These are phyloP conservation scores for Megalopta genalis DNA, from an alignment of 1,140 invertebrate genomes.

Conservation along the genomic window DNA sequence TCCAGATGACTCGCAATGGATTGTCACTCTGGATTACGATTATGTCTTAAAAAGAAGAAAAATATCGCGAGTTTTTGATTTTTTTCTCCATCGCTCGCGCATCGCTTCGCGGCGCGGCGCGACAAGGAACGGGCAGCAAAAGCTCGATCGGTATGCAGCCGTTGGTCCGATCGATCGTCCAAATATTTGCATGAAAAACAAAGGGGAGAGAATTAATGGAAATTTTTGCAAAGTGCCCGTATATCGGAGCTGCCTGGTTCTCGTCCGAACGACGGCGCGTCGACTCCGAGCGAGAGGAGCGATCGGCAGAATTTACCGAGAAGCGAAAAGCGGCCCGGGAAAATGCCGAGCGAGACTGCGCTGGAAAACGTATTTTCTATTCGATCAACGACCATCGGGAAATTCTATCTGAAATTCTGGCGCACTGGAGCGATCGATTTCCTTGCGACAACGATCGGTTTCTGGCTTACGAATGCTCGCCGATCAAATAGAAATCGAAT, in stretches of 20 bases:
- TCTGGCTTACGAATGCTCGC: constrained; percentile 43
- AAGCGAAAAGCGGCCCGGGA: constrained; percentile 24
- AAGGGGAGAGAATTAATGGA: constrained; percentile 45
- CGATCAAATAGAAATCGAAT: constrained; percentile 63
- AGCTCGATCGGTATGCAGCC: not conserved
- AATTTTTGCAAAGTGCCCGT: constrained; percentile 56
- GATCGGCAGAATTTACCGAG: constrained; percentile 41
- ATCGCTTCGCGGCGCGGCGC: too few relatives aligned
- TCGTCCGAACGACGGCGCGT: not conserved
- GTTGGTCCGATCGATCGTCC: constrained; percentile 38
- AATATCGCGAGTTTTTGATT: too few relatives aligned
- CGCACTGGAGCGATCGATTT: not conserved
- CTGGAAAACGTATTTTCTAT: constrained; percentile 20
- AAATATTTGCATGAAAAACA: constrained; percentile 42
- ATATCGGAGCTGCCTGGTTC: not conserved
- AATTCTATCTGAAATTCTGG: too few relatives aligned
- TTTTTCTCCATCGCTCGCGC: too few relatives aligned
- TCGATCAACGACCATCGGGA: constrained; percentile 25
- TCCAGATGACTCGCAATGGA: too few relatives aligned
- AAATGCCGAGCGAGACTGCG: constrained; percentile 25
- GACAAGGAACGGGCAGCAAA: too few relatives aligned
- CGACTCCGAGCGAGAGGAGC: not conserved
- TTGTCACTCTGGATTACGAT: too few relatives aligned
- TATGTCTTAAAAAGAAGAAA: too few relatives aligned
- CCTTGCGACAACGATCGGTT: constrained; percentile 16